Base-by-base conservation (phyloP, 2,888 invertebrate species). In the Sussaba pulchella region DNA sequence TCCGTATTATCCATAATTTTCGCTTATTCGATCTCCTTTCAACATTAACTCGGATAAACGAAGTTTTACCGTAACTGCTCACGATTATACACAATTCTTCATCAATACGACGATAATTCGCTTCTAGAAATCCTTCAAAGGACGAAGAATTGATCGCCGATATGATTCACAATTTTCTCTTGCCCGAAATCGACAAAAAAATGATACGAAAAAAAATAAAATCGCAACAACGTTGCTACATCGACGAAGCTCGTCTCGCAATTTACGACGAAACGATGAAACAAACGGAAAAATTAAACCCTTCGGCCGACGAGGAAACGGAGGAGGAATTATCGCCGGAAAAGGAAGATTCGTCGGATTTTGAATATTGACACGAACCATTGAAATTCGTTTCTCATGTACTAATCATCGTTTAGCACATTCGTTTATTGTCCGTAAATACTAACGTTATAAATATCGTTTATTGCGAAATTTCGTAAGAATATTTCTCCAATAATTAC, bases 121-220 rank as follows among this genome's bases (percentile, higher is more conserved):
- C 39, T 54, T 64, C 4, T 41, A 81, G 81, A 1, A 52, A 81
- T 64, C 17, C 66, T 10, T 24, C 83, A 78, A 21, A 69, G n/a
- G 85, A 87, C 24, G 87, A 90, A 67, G 89, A 88, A 82, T 79
- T 90, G 82, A 83, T 91, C 21, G 85, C 88, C 4, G 88, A 90
- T 43, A 87, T 92, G 87, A 85, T 92, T 12, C 92, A 92, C n/a
- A 92, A 93, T 77, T 92, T 92, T 31, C 82, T 93, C 5, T 86
- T 93, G 39, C 88, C 89, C 0, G 89, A 91, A 73, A 88, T 94
- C 0, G 93, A 94, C 84, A 93, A 93, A 52, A 84, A 89, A 31
- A 85, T 93, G 1, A 90, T 92, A 0, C 88, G 93, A 17, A 87
- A 92, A 61, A 90, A 89, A 79, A 91, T 93, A 70, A 89, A 87